Evolutionary conservation across 2,888 invertebrate species (phyloP).

Genomic region (Mycogona germanica): DNA sequence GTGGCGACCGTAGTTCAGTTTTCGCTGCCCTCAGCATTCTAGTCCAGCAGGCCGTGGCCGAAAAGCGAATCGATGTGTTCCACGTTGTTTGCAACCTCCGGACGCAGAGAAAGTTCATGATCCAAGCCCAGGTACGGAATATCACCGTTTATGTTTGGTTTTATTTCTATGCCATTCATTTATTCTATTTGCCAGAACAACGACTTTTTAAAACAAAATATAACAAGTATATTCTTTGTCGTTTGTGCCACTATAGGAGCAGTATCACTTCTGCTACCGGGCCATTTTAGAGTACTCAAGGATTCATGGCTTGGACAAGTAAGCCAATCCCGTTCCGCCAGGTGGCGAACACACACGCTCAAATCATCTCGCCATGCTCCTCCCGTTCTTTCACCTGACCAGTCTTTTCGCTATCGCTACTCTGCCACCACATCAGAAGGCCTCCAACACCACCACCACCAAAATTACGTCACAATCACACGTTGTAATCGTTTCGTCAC

Average conservation of each 20-base stretch:
- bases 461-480: too few relatives aligned
- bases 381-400: too few relatives aligned
- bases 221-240: not conserved
- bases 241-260: slow-evolving; percentile 46
- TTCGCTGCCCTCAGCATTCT: slow-evolving; percentile 78
- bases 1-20: slow-evolving; percentile 78
- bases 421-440: too few relatives aligned
- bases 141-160: not conserved
- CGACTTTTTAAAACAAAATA: not conserved
- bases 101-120: slow-evolving; percentile 68
- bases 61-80: slow-evolving; percentile 75
- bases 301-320: slow-evolving; percentile 1
- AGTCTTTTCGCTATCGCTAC: too few relatives aligned
- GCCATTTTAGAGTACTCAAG: slow-evolving; percentile 46
- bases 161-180: not conserved
- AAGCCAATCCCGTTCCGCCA: too few relatives aligned
- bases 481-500: too few relatives aligned
- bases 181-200: not conserved
- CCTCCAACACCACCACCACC: too few relatives aligned
- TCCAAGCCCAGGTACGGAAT: slow-evolving; percentile 64
- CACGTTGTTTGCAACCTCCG: slow-evolving; percentile 69
- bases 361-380: too few relatives aligned
- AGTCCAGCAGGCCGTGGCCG: slow-evolving; percentile 68
- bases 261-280: slow-evolving; percentile 86
- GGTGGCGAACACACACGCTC: too few relatives aligned